Percentiles rank a stretch among this genome's conserved stretches.
Conservation (phyloP, 2,797 vertebrate genomes). For the Stomatorhinus walkeri region DNA sequence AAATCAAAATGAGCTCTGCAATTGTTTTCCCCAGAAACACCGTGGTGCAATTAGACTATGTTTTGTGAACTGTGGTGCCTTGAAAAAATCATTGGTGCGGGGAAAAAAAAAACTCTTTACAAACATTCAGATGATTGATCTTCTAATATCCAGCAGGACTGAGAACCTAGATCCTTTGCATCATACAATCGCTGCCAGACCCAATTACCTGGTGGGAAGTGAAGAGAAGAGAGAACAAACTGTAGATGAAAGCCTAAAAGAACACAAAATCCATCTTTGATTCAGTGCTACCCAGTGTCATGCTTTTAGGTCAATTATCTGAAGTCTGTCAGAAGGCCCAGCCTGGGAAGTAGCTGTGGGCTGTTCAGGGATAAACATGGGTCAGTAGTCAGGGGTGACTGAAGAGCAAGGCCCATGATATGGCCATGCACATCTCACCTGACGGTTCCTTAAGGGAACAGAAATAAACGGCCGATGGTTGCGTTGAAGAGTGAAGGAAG, state of each 20-base stretch:
- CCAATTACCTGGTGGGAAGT: conserved; percentile 6
- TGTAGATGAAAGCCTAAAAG: not conserved
- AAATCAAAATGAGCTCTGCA: not conserved
- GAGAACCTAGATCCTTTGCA: not conserved
- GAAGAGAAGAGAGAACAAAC: not conserved
- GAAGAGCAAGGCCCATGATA: not conserved
- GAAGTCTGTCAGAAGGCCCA: not conserved
- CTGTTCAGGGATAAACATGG: not conserved
- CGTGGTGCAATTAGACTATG: not conserved
- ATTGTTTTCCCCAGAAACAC: not conserved
- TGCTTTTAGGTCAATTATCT: not conserved
- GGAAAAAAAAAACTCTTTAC: not conserved
- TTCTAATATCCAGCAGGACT: not conserved
- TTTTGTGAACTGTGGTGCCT: not conserved
- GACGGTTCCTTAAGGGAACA: not conserved
- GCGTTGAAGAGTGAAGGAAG: not conserved
- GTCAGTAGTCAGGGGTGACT: not conserved
- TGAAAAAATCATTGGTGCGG: not conserved
- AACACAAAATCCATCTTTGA: not conserved
- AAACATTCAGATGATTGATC: not conserved
- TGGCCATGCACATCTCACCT: not conserved
- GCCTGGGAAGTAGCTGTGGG: not conserved
- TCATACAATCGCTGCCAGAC: not conserved
- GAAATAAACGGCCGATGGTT: not conserved
- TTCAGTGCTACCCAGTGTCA: not conserved